These are phyloP conservation scores for Parnassius orleans DNA, from an alignment of 2,888 invertebrate species.

Conservation along the genomic window DNA sequence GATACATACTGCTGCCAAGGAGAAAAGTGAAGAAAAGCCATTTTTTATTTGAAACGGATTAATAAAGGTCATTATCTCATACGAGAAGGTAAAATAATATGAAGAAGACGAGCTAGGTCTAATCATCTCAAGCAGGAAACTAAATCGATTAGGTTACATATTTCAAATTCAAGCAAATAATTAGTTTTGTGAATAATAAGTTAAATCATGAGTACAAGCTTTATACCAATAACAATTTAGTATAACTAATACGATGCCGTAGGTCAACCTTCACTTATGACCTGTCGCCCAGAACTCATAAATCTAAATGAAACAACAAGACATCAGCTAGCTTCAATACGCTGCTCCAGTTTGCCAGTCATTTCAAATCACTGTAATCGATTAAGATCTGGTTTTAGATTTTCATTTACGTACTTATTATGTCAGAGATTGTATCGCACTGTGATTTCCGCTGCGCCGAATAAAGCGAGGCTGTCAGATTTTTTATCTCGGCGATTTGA, in stretches of 20 bases:
- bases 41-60: too few species aligned
- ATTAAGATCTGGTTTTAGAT: conserved; percentile 2
- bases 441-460: conserved; percentile 14
- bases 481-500: conserved; percentile 1
- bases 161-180: too few species aligned
- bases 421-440: conserved; percentile 22
- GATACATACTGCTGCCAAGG: too few species aligned
- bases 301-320: conserved; percentile 17
- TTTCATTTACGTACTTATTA: conserved; percentile 11
- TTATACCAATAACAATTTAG: not conserved
- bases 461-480: not conserved
- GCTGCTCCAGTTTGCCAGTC: conserved; percentile 14
- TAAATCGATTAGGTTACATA: too few species aligned
- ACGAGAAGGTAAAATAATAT: too few species aligned
- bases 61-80: too few species aligned
- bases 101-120: too few species aligned
- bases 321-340: not conserved
- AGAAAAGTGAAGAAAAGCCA: too few species aligned
- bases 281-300: conserved; percentile 1
- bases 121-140: too few species aligned
- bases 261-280: conserved; percentile 14
- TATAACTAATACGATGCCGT: conserved; percentile 1
- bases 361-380: conserved; percentile 11
- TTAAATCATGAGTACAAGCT: too few species aligned
- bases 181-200: too few species aligned